These are phyloP conservation scores for Sakesphorus luctuosus DNA, from an alignment of 2,113 vertebrate genomes.

Conservation along the genomic window DNA sequence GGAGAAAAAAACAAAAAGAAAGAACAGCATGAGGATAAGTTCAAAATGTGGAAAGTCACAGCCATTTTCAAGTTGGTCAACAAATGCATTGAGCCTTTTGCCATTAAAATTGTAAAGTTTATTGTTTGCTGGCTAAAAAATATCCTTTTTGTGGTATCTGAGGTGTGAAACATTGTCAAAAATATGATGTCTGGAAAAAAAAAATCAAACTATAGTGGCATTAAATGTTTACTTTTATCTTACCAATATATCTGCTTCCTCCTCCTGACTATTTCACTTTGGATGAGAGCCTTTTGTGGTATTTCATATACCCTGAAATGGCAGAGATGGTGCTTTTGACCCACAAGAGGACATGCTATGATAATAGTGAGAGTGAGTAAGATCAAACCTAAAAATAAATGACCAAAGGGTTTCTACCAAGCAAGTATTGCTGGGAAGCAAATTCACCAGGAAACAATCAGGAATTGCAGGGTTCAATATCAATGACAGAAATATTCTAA, in stretches of 20 bases:
- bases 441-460: neutral
- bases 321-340: neutral
- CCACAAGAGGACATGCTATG: neutral
- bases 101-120: constrained; percentile 76
- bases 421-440: neutral
- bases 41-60: constrained; percentile 46
- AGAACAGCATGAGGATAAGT: constrained; percentile 53
- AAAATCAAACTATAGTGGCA: constrained; percentile 77
- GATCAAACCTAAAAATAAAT: neutral
- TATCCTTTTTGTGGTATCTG: constrained; percentile 77
- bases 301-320: neutral
- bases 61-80: constrained; percentile 53
- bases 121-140: constrained; percentile 75
- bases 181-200: constrained; percentile 80
- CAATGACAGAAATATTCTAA: neutral
- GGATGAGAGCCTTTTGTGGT: neutral
- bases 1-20: neutral
- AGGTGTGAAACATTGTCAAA: constrained; percentile 80
- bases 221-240: constrained; percentile 85
- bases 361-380: neutral
- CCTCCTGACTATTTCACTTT: neutral
- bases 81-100: constrained; percentile 65
- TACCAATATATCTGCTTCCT: constrained; percentile 61
- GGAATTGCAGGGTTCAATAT: neutral
- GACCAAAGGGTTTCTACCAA: neutral